Base-by-base conservation (phyloP, 2,113 vertebrate genomes). In the Odontophorus gujanensis region DNA sequence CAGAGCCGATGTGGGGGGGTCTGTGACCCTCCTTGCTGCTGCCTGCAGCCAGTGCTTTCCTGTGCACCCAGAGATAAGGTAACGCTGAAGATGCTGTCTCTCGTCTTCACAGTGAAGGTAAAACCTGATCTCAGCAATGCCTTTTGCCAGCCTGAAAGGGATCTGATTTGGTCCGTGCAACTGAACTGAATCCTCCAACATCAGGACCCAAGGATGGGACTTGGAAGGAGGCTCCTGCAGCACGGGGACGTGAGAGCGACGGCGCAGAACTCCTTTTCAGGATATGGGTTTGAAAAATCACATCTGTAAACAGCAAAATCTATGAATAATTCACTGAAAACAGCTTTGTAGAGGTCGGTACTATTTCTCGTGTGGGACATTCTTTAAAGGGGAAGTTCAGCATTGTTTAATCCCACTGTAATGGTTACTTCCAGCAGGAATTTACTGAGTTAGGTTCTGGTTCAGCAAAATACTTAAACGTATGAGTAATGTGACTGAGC, bases 101-200 rank as follows among this genome's bases (percentile, higher is more conserved):
- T 87, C 21, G 6, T 81, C 57, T 45, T 82, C 90, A 74, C 48
- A 87, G 42, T 2, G 4, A 76, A 92, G n/a, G 67, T 45, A 73
- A 57, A 65, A 26, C 51, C 43, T 9, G 30, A 66, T 21, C 63
- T 65, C 85, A 38, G 81, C 58, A 32, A 61, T 3, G 66, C 50
- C n/a, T 72, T 57, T 68, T 43, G 68, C 15, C 48, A 34, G 1
- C 34, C 45, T 7, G 0, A 48, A 36, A 48, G 19, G 50, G 28
- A 61, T 58, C 24, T 30, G 48, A 38, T 57, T 9, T 30, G 34
- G 34, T 34, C 62, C 5, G 0, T 5, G 2, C 1, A 2, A 36
- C 5, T 62, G 75, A 68, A 32, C 63, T 5, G 0, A 50, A 45
- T 63, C 4, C 4, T 51, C 71, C 3, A 8, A 24, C 7, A 21